Conservation (phyloP, 2,888 invertebrate genomes). For the Perdita meconis region DNA sequence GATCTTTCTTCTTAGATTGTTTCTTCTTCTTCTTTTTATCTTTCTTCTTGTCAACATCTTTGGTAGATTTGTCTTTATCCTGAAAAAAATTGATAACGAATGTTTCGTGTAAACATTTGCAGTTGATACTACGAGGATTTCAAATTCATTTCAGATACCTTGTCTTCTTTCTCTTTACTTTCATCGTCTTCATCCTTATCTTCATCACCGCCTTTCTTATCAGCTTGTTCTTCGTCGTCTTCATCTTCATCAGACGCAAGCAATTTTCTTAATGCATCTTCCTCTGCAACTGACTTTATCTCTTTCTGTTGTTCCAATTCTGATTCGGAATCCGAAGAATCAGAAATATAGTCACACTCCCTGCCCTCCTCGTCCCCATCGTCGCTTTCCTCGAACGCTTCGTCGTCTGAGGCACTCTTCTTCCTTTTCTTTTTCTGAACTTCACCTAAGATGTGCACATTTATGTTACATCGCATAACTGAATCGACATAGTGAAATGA, state of each 20-base stretch:
- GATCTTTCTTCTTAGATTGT: slow-evolving; percentile 79
- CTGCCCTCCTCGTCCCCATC: slow-evolving; percentile 98
- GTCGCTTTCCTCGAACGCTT: slow-evolving; percentile 98
- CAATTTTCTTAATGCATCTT: slow-evolving; percentile 93
- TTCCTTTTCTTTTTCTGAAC: slow-evolving; percentile 88
- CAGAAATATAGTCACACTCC: slow-evolving; percentile 97
- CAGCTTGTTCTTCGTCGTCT: slow-evolving; percentile 93
- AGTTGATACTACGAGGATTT: too few species aligned
- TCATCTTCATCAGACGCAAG: slow-evolving; percentile 95
- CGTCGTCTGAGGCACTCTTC: slow-evolving; percentile 93
- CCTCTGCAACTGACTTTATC: slow-evolving; percentile 95
- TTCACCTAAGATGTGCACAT: too few species aligned
- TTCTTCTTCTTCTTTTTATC: slow-evolving; percentile 83
- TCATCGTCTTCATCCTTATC: slow-evolving; percentile 89
- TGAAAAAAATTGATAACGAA: too few species aligned
- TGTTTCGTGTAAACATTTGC: too few species aligned
- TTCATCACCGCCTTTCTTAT: slow-evolving; percentile 91
- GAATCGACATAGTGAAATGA: background rate
- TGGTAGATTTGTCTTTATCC: slow-evolving; percentile 85
- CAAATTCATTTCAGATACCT: too few species aligned
- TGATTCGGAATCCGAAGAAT: slow-evolving; percentile 91
- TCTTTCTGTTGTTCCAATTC: slow-evolving; percentile 90
- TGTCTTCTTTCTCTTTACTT: slow-evolving; percentile 86
- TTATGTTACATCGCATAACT: slow-evolving; percentile 13
- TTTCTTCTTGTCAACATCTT: slow-evolving; percentile 83